Conservation (phyloP, 2,888 invertebrate genomes). For the Cephus pulcher region DNA sequence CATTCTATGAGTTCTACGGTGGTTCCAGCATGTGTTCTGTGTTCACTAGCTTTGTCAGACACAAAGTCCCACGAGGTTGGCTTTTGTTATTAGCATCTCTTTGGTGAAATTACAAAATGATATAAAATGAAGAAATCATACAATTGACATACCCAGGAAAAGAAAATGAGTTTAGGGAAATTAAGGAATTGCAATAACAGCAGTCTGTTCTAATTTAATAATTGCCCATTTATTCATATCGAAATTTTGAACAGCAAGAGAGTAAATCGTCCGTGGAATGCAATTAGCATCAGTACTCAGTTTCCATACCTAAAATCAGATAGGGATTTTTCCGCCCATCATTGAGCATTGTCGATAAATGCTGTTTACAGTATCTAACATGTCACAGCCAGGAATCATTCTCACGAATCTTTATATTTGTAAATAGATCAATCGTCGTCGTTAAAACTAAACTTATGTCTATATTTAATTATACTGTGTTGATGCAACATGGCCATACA, state of each 20-base stretch:
- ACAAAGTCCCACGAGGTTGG: too few species aligned
- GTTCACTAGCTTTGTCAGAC: too few species aligned
- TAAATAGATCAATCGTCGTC: neutral
- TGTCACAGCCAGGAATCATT: neutral
- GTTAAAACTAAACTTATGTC: neutral
- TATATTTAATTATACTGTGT: neutral
- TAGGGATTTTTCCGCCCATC: neutral
- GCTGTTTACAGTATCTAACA: neutral
- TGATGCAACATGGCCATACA: neutral
- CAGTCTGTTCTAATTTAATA: neutral
- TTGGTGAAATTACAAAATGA: neutral
- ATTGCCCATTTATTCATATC: neutral
- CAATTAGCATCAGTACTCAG: neutral
- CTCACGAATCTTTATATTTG: neutral
- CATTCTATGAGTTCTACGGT: too few species aligned
- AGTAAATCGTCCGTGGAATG: neutral
- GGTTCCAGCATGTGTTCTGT: too few species aligned
- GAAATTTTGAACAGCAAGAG: neutral
- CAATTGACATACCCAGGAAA: neutral
- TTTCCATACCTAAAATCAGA: neutral
- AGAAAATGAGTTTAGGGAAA: neutral
- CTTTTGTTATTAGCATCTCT: too few species aligned
- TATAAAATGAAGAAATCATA: neutral
- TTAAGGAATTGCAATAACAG: neutral
- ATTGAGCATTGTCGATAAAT: neutral